phyloP scores from a whole-genome alignment of 2,113 vertebrate species.

The Acrocephalus arundinaceus region DNA sequence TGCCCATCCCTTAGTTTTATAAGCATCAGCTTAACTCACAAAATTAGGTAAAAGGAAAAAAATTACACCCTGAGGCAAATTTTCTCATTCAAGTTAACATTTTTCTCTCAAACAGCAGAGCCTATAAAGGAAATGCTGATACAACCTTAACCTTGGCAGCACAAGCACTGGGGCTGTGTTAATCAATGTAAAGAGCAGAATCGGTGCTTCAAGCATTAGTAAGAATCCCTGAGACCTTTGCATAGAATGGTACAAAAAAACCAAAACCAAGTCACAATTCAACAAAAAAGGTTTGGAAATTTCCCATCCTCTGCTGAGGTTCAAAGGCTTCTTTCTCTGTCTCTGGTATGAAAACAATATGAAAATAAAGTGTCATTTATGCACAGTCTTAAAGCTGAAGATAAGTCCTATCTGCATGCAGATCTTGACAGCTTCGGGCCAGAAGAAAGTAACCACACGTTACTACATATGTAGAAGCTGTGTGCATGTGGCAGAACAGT shows the following conservation, averaged over 20 bases:
- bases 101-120: slow-evolving; percentile 14
- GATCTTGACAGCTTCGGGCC: neutral
- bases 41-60: neutral
- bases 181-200: slow-evolving; percentile 53
- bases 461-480: neutral
- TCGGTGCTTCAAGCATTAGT: neutral
- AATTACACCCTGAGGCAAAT: slow-evolving; percentile 9
- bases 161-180: slow-evolving; percentile 1
- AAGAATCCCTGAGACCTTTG: neutral
- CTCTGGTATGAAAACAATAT: neutral
- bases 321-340: neutral
- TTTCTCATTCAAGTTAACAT: slow-evolving; percentile 61
- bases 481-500: slow-evolving; percentile 28
- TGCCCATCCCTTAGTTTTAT: slow-evolving; percentile 50
- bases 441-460: neutral
- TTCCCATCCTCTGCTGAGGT: neutral
- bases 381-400: neutral
- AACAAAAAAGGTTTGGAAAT: slow-evolving; percentile 33
- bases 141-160: slow-evolving; percentile 48
- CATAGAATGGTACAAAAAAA: neutral
- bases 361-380: neutral
- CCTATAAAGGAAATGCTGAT: slow-evolving; percentile 65
- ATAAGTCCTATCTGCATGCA: neutral
- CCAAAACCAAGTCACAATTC: neutral
- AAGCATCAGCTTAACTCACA: slow-evolving; percentile 27